These are phyloP conservation scores for Paguma larvata DNA, from an alignment of 2,797 vertebrate species.

Conservation along the genomic window DNA sequence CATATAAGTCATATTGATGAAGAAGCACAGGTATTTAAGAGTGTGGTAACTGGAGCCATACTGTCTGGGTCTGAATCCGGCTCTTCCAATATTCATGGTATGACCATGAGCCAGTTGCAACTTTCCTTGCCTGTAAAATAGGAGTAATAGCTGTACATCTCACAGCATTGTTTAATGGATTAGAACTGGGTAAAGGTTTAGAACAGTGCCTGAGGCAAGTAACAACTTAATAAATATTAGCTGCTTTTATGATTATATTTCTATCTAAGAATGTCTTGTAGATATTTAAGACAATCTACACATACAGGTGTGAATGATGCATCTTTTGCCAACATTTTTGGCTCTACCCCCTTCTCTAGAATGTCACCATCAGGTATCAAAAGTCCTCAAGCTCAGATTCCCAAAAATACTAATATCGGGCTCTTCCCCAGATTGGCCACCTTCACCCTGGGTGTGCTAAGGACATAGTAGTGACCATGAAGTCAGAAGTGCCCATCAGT, in stretches of 20 bases:
- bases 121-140: not conserved
- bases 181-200: not conserved
- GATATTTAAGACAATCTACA: not conserved
- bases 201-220: not conserved
- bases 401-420: constrained; percentile 47
- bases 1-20: not conserved
- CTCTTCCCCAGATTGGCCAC: constrained; percentile 91
- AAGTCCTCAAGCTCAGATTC: not conserved
- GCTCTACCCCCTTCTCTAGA: not conserved
- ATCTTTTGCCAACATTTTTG: not conserved
- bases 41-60: not conserved
- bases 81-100: not conserved
- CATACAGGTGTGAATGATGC: not conserved
- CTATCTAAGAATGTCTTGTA: not conserved
- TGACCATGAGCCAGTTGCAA: not conserved
- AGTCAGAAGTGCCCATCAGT: constrained; percentile 86
- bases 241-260: not conserved
- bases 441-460: constrained; percentile 94
- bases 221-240: not conserved
- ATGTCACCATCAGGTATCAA: not conserved
- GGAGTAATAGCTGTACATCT: not conserved
- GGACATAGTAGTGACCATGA: constrained; percentile 91
- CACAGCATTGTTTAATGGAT: not conserved
- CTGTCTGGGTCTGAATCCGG: not conserved
- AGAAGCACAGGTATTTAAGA: not conserved